These are phyloP conservation scores for Thymallus thymallus DNA, from an alignment of 2,113 vertebrate species.

Conservation along the genomic window DNA sequence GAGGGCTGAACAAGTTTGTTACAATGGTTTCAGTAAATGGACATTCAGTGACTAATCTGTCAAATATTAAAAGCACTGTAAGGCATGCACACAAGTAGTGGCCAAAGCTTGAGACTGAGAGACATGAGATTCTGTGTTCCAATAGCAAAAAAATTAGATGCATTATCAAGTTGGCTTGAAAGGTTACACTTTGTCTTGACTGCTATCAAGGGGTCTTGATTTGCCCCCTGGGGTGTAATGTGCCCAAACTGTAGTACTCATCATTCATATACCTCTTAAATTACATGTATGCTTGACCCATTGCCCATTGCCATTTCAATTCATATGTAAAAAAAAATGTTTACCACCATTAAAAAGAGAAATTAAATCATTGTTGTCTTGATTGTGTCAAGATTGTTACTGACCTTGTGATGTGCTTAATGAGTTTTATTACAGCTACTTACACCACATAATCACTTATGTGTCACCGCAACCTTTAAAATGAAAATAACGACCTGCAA, in stretches of 20 bases:
- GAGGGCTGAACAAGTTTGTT: neutral
- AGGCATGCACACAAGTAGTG: neutral
- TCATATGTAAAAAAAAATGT: neutral
- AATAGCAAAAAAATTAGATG: neutral
- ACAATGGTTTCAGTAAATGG: neutral
- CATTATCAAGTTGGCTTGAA: neutral
- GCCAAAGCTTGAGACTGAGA: neutral
- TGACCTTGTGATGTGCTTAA: neutral
- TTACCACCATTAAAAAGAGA: neutral
- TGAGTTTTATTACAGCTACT: neutral
- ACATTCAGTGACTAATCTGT: neutral
- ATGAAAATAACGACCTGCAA: neutral
- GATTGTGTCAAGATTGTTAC: neutral
- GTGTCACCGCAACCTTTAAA: neutral
- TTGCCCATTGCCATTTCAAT: neutral
- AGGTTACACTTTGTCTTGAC: neutral
- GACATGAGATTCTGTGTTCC: neutral
- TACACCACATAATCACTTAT: too few relatives aligned
- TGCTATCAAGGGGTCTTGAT: neutral
- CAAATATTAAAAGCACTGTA: neutral
- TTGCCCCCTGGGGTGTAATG: neutral
- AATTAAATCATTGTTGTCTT: neutral
- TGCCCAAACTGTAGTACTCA: neutral
- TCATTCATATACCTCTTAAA: slow-evolving; percentile 20
- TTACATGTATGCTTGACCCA: neutral